Conservation (phyloP, 2,888 invertebrate species). For the Pecten maximus region DNA sequence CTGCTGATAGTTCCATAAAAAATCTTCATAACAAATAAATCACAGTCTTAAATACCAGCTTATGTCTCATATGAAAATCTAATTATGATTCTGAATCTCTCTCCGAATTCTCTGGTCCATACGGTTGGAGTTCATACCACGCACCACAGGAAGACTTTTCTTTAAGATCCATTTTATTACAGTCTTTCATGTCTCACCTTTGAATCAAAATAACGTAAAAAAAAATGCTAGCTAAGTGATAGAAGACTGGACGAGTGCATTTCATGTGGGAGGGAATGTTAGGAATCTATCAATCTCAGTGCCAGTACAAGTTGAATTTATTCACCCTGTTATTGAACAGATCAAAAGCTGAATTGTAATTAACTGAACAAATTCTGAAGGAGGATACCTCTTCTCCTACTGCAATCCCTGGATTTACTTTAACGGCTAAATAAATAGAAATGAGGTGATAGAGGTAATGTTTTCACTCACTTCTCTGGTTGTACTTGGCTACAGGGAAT, state of each 20-base stretch:
- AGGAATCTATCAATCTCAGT: background rate
- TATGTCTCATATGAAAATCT: conserved; percentile 29
- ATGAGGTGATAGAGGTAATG: background rate
- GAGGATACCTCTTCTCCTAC: background rate
- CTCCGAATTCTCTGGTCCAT: background rate
- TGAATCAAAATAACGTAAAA: conserved; percentile 13
- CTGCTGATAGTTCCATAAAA: background rate
- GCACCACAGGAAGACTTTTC: conserved; percentile 5
- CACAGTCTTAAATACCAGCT: background rate
- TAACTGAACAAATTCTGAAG: background rate
- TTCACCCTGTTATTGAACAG: conserved; percentile 12
- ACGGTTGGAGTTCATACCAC: background rate
- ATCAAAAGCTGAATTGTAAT: background rate
- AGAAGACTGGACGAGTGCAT: background rate
- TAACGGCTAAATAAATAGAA: conserved; percentile 5
- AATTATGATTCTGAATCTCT: background rate
- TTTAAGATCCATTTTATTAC: background rate
- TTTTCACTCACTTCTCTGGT: background rate
- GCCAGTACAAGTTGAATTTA: background rate
- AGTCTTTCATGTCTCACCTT: background rate
- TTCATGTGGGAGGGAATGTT: background rate
- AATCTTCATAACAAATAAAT: background rate
- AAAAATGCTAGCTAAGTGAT: background rate
- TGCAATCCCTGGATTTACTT: background rate
- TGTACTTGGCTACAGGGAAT: background rate